Percentiles rank a stretch among this genome's conserved stretches.
Conservation (phyloP, 2,888 invertebrate genomes). For the Lycocerus yunnanus region DNA sequence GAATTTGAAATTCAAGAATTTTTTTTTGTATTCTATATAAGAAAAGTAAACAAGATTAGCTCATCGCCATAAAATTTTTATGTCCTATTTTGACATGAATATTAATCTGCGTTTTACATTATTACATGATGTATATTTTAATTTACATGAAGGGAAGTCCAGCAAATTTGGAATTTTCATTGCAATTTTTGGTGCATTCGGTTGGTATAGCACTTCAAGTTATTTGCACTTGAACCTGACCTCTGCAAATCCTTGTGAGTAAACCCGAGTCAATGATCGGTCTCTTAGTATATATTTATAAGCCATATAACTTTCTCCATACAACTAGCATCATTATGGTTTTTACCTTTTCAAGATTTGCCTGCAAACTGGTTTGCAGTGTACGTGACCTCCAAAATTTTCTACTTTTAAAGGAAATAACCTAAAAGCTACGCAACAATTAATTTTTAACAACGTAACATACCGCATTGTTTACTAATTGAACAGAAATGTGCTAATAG, state of each 20-base stretch:
- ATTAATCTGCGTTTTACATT: not conserved
- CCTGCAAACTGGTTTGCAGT: not conserved
- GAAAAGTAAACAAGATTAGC: not conserved
- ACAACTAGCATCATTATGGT: not conserved
- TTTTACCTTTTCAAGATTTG: not conserved
- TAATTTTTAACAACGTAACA: not conserved
- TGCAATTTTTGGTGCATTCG: not conserved
- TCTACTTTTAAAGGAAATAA: not conserved
- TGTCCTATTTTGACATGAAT: not conserved
- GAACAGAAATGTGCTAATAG: not conserved
- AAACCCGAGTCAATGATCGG: not conserved
- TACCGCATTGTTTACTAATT: not conserved
- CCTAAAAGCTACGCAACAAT: not conserved
- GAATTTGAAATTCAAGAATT: not conserved
- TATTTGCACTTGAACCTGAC: conserved; percentile 26
- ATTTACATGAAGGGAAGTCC: not conserved
- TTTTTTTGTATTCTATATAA: not conserved
- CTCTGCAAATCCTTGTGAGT: not conserved
- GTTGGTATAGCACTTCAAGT: not conserved
- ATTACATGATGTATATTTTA: not conserved
- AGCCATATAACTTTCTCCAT: not conserved
- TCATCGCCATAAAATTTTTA: not conserved
- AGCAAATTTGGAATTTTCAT: not conserved
- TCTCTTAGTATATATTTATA: not conserved
- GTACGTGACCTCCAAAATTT: not conserved